Percentiles rank a stretch among this genome's conserved stretches.
Evolutionary conservation across 2,113 vertebrate genomes (phyloP).

Genomic region (Pseudolaguvia tuberculata): DNA sequence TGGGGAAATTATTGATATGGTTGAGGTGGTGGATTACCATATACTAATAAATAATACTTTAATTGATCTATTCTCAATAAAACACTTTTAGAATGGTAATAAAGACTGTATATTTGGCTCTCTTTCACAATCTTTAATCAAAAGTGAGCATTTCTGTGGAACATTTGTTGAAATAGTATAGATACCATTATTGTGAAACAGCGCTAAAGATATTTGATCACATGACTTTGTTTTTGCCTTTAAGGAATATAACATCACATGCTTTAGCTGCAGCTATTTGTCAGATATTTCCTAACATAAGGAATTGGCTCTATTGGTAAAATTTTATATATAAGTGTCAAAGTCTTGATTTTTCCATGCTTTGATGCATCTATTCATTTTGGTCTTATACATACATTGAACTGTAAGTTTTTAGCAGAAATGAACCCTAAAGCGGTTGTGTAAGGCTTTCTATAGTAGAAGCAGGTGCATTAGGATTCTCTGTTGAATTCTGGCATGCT

Average conservation of each 20-base stretch:
- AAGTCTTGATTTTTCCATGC: not conserved
- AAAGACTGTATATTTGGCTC: too few species aligned
- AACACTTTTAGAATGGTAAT: too few species aligned
- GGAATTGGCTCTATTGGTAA: not conserved
- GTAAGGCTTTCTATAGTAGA: not conserved
- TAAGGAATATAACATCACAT: not conserved
- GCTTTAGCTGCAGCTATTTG: not conserved
- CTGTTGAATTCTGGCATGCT: constrained; percentile 26
- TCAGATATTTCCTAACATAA: not conserved
- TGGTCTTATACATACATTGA: not conserved
- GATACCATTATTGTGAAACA: too few species aligned
- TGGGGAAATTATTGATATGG: not conserved
- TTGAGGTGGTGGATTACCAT: not conserved
- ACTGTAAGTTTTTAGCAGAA: not conserved
- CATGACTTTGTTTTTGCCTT: constrained; percentile 19
- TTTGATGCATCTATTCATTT: not conserved
- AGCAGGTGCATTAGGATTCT: not conserved
- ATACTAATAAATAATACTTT: too few species aligned
- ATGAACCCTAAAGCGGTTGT: too few species aligned
- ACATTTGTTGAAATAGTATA: too few species aligned
- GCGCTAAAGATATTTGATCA: not conserved
- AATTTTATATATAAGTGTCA: not conserved
- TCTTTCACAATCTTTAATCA: too few species aligned
- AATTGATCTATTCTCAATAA: too few species aligned
- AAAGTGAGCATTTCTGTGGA: too few species aligned